Base-by-base conservation (phyloP, 2,888 invertebrate genomes). In the Palloptera scutellata region DNA sequence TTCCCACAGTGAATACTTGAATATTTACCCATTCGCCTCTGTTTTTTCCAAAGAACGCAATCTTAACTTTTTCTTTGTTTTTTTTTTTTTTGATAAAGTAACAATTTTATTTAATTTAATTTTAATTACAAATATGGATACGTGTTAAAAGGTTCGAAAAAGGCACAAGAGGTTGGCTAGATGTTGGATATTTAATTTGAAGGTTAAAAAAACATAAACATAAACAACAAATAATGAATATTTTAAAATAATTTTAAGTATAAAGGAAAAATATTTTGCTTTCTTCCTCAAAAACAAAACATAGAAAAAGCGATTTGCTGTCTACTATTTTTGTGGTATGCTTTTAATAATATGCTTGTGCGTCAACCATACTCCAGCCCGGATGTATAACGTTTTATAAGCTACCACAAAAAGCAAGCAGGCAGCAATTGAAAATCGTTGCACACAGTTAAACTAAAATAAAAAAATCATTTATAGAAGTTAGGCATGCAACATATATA, bases 111-210 rank as follows among this genome's bases (percentile, higher is more conserved):
- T 41, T 13, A 15, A 11, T 41, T 58, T 54, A 20, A 61, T 41
- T 51, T 51, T 42, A 5, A n/a, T 12, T 20, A 48, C 3, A 8
- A 13, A 45, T 4, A 20, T 43, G 1, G 13, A 63, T n/a, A 15
- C 57, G 58, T 71, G 72, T 71, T 66, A 79, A 77, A 72, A 77
- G 78, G 81, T 79, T 79, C 81, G 81, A 79, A 82, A 81, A 73
- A 70, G 81, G 81, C 82, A 72, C 61, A 60, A 72, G 68, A 68
- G 82, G 81, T 74, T 66, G 75, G 81, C 70, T 54, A 78, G 81
- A 61, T 74, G 64, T 66, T 59, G 78, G 57, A 17, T 13, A 58
- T 58, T 58, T 11, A 30, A 40, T 30, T 15, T 58, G 40, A 58
- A 41, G 40, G 3, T 41, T 17, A 58, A 43, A 61, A 54, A 42